Percentiles rank a stretch among this genome's conserved stretches.
Conservation (phyloP, 2,797 vertebrate species). For the Alca torda region DNA sequence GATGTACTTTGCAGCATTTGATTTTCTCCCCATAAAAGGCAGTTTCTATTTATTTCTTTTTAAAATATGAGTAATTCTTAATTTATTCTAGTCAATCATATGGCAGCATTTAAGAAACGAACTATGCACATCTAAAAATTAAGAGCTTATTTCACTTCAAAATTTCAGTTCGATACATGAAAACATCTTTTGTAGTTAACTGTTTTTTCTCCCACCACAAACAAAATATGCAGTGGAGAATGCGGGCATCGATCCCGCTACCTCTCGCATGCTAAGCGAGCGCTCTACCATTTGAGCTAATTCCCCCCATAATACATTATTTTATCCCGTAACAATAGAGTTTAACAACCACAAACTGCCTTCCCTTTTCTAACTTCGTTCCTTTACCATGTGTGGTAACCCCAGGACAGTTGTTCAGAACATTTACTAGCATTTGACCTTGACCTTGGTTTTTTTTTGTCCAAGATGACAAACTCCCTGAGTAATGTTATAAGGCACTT, state of each 20-base stretch:
- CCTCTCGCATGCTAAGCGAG: constrained; percentile 73
- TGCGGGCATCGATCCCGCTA: constrained; percentile 57
- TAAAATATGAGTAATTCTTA: not conserved
- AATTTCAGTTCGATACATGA: not conserved
- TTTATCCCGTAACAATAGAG: accelerated
- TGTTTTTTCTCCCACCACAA: not conserved
- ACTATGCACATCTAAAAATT: not conserved
- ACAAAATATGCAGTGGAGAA: not conserved
- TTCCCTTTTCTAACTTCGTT: accelerated
- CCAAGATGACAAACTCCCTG: accelerated
- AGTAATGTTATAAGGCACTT: accelerated
- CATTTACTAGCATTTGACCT: no score
- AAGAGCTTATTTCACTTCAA: not conserved
- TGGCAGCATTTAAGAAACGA: not conserved
- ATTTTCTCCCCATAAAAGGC: accelerated
- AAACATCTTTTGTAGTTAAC: not conserved
- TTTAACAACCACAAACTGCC: accelerated
- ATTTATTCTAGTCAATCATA: not conserved
- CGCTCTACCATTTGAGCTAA: constrained; percentile 66
- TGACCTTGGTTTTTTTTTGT: accelerated
- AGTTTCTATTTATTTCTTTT: not conserved
- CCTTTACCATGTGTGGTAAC: accelerated
- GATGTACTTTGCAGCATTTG: accelerated
- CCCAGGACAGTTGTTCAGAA: not conserved
- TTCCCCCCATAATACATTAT: accelerated